Conservation (phyloP, 1,140 invertebrate genomes). For the Cherax destructor region DNA sequence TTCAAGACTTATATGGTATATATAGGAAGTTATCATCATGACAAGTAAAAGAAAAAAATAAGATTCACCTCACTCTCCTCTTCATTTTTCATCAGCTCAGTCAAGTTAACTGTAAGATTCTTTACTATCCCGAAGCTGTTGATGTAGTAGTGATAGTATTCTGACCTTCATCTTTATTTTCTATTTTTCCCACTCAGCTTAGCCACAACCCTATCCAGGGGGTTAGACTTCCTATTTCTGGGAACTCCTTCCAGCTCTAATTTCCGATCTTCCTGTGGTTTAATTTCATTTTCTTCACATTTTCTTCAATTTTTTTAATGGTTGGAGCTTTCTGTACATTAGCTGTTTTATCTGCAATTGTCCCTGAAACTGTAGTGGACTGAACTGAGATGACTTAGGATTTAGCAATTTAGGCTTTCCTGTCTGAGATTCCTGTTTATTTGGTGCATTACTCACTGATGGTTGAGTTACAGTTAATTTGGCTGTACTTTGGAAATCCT, state of each 20-base stretch:
- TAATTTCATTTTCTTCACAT: background rate
- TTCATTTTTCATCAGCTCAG: constrained; percentile 33
- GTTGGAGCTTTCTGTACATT: background rate
- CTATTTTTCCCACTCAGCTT: constrained; percentile 50
- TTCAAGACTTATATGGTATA: no score
- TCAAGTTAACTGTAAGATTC: constrained; percentile 54
- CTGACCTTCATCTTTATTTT: background rate
- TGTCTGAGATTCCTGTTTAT: background rate
- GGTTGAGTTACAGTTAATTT: constrained; percentile 1
- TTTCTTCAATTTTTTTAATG: background rate
- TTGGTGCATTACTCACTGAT: background rate
- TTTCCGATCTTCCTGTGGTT: constrained; percentile 47
- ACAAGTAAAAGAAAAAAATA: no score
- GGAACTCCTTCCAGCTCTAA: constrained; percentile 53
- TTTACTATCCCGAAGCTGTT: background rate
- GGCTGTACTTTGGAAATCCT: background rate
- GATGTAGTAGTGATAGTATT: background rate
- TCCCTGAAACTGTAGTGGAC: background rate
- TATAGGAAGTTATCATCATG: no score
- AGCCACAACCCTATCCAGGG: constrained; percentile 56
- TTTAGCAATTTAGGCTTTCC: background rate
- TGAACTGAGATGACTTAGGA: background rate
- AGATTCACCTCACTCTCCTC: constrained; percentile 34
- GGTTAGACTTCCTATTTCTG: constrained; percentile 46
- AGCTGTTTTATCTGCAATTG: background rate